These are phyloP conservation scores for Trachelus troglodyta DNA, from an alignment of 2,888 invertebrate genomes.

Conservation along the genomic window DNA sequence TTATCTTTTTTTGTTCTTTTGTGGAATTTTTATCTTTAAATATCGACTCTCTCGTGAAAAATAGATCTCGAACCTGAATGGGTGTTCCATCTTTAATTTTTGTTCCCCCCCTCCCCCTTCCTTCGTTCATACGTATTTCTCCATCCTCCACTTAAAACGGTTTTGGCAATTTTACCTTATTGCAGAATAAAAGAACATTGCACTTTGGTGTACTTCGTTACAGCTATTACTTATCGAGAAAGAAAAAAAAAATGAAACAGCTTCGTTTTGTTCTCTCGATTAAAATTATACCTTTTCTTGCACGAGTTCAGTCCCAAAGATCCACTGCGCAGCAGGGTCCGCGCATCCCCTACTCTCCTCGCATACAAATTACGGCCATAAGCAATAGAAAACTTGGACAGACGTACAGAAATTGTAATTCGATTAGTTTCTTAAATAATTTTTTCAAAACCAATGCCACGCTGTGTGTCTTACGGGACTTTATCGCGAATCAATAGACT, in stretches of 20 bases:
- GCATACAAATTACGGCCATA: too few species aligned
- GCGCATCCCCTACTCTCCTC: too few species aligned
- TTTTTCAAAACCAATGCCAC: too few species aligned
- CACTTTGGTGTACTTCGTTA: constrained; percentile 55
- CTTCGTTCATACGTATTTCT: background rate
- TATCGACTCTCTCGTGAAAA: constrained; percentile 38
- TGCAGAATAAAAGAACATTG: constrained; percentile 48
- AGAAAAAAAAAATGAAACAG: constrained; percentile 1
- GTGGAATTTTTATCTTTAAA: constrained; percentile 8
- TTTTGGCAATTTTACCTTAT: background rate
- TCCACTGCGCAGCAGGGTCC: too few species aligned
- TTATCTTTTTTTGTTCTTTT: constrained; percentile 8
- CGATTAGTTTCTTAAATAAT: too few species aligned
- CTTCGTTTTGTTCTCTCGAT: background rate
- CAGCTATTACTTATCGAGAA: constrained; percentile 8
- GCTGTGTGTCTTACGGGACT: too few species aligned
- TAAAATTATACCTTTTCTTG: too few species aligned
- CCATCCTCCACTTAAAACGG: background rate
- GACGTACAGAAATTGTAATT: too few species aligned
- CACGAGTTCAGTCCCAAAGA: too few species aligned
- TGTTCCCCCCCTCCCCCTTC: background rate
- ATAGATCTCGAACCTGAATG: constrained; percentile 38
- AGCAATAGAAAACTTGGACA: too few species aligned
- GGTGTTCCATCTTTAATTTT: constrained; percentile 7
- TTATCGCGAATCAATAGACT: too few species aligned